These are phyloP conservation scores for Cossypha dichroa DNA, from an alignment of 2,797 vertebrate species.

Conservation along the genomic window DNA sequence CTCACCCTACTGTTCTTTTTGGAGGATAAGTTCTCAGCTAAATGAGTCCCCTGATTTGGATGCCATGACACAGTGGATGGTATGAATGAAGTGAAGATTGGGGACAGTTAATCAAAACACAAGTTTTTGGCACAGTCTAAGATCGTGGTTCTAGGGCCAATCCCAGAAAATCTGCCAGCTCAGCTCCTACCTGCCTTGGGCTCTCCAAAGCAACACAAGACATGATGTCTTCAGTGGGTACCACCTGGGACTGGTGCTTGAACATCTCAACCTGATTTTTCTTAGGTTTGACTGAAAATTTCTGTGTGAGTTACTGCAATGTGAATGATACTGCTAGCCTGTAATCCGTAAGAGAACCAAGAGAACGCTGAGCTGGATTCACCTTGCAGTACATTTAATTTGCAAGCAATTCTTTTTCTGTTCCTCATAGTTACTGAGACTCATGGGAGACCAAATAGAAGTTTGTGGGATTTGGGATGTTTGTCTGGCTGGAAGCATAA, in stretches of 20 bases:
- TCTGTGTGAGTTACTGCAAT: neutral
- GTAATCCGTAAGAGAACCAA: accelerated
- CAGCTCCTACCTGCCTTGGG: neutral
- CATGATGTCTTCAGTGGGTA: neutral
- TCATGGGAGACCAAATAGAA: neutral
- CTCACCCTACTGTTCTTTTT: neutral
- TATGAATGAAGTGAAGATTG: neutral
- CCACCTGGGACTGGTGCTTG: neutral
- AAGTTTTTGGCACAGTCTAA: neutral
- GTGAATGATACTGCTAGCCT: neutral
- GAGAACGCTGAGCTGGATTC: neutral
- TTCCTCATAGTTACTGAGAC: neutral
- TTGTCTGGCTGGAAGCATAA: neutral
- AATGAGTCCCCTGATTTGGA: neutral
- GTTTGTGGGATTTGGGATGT: neutral
- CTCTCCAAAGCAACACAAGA: neutral
- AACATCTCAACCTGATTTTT: neutral
- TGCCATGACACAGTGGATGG: neutral
- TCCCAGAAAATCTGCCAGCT: neutral
- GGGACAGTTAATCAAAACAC: neutral
- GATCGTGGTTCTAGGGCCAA: neutral
- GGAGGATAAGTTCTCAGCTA: neutral
- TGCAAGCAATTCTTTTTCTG: neutral
- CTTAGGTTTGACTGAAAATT: neutral
- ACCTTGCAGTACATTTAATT: neutral